phyloP scores from a whole-genome alignment of 2,888 invertebrate species.

The Agriopis aurantiaria region DNA sequence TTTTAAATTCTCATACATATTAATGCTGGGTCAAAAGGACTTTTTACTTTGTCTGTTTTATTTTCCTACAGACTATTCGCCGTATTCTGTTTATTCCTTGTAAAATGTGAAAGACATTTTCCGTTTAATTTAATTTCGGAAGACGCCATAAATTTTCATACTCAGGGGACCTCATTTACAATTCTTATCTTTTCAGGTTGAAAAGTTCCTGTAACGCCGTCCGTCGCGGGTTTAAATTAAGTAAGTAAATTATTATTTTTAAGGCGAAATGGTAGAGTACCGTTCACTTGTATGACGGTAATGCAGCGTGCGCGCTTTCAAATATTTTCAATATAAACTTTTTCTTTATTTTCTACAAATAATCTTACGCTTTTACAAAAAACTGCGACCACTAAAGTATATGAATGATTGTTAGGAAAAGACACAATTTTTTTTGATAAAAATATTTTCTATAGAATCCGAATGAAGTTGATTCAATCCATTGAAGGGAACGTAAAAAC shows the following conservation, averaged over 20 bases:
- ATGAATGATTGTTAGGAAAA: no score
- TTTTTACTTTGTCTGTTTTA: conserved; percentile 1
- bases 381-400: no score
- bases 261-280: no score
- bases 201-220: conserved; percentile 79
- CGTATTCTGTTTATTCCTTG: conserved; percentile 26
- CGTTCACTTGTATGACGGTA: no score
- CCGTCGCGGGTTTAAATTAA: conserved; percentile 72
- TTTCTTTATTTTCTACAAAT: no score
- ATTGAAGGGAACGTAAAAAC: no score
- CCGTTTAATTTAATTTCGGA: conserved; percentile 53
- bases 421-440: no score
- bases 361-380: no score
- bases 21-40: not conserved
- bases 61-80: not conserved
- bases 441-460: no score
- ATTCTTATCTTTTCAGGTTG: conserved; percentile 73
- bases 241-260: conserved; percentile 59
- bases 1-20: not conserved
- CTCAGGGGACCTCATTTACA: conserved; percentile 54
- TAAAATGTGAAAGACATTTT: conserved; percentile 43
- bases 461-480: no score
- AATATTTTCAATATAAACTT: no score
- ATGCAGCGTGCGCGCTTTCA: no score
- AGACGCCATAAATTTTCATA: conserved; percentile 52